Conservation (phyloP, 2,113 vertebrate species). For the Platichthys flesus region DNA sequence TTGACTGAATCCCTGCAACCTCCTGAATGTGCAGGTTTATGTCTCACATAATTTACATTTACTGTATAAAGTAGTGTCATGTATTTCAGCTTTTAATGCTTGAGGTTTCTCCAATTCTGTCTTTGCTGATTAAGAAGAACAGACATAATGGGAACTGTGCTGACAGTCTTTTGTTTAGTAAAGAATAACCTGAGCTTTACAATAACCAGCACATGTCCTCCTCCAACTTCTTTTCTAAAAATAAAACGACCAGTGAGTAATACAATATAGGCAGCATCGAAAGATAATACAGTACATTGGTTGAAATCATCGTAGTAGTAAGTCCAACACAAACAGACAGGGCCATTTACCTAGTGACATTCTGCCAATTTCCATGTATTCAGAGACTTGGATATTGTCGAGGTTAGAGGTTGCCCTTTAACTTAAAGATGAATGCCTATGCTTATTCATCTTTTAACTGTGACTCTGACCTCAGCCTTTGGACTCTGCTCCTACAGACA, state of each 20-base stretch:
- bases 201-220: not conserved
- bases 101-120: not conserved
- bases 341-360: too few species aligned
- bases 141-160: slow-evolving; percentile 17
- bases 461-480: not conserved
- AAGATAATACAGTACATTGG: not conserved
- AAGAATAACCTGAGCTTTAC: slow-evolving; percentile 6
- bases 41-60: too few species aligned
- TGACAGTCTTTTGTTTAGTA: not conserved
- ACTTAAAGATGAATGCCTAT: not conserved
- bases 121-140: slow-evolving; percentile 5
- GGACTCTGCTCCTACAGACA: not conserved
- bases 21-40: too few species aligned
- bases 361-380: not conserved
- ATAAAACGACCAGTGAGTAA: not conserved
- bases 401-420: not conserved
- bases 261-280: not conserved
- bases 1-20: too few species aligned
- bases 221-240: not conserved
- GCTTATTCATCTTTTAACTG: slow-evolving; percentile 12
- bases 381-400: not conserved
- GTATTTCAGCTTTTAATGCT: not conserved
- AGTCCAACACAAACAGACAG: not conserved
- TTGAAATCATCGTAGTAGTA: not conserved
- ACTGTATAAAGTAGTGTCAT: too few species aligned